A percentile compares a stretch with the other conserved stretches of the same genome.
Evolutionary conservation across 2,888 invertebrate genomes (phyloP).

Genomic region (Sicus ferrugineus): DNA sequence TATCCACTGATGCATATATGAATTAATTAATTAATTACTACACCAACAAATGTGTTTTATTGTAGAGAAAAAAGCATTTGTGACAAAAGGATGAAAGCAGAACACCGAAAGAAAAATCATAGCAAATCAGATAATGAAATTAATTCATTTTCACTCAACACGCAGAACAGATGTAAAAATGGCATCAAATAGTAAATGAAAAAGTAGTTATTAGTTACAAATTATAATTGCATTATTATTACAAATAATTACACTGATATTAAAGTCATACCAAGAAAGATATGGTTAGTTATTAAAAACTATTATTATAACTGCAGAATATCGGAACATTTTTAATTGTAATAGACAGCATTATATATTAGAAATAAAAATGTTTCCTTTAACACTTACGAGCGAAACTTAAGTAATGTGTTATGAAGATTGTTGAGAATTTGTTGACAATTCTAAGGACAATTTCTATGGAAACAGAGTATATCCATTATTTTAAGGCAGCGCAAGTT

Average conservation of each 20-base stretch:
- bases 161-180: neutral
- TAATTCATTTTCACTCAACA: neutral
- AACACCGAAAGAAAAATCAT: conserved; percentile 30
- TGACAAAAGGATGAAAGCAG: conserved; percentile 33
- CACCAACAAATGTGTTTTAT: conserved; percentile 31
- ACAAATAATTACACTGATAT: conserved; percentile 12
- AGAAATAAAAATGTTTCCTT: neutral
- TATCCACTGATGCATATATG: conserved; percentile 41
- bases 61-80: conserved; percentile 31
- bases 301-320: neutral
- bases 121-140: neutral
- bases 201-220: neutral
- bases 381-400: neutral
- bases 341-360: neutral
- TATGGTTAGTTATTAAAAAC: conserved; percentile 8
- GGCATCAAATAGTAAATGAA: neutral
- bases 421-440: neutral
- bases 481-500: neutral
- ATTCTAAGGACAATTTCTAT: neutral
- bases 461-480: too few species aligned
- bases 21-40: conserved; percentile 19
- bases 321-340: conserved; percentile 4
- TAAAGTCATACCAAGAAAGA: neutral
- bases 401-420: neutral
- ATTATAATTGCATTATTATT: conserved; percentile 5